phyloP scores from a whole-genome alignment of 2,797 vertebrate genomes.

The Coreius guichenoti region DNA sequence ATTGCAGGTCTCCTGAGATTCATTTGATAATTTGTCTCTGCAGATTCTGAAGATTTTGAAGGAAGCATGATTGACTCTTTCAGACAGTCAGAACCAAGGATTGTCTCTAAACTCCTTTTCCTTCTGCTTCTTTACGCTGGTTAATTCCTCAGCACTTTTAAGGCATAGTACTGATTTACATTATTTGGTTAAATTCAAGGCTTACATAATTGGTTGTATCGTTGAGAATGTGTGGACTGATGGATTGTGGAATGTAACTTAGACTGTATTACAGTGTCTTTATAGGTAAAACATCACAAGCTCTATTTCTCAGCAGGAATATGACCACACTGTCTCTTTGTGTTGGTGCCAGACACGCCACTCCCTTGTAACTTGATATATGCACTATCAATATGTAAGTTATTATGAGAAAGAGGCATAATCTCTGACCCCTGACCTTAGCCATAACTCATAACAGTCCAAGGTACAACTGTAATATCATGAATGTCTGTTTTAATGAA shows the following conservation, averaged over 20 bases:
- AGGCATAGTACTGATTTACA: background rate
- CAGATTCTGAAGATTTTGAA: slow-evolving; percentile 15
- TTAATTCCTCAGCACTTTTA: slow-evolving; percentile 4
- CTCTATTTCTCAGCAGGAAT: background rate
- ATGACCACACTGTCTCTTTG: background rate
- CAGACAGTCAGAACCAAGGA: slow-evolving; percentile 2
- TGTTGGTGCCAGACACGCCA: background rate
- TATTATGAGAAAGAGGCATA: background rate
- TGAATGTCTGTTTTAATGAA: background rate
- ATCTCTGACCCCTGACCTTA: background rate
- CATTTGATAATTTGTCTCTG: background rate
- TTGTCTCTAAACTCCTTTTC: background rate
- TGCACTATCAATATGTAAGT: background rate
- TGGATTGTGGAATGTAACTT: background rate
- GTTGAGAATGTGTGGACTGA: background rate
- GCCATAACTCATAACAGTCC: background rate
- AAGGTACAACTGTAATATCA: background rate
- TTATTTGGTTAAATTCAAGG: slow-evolving; percentile 26
- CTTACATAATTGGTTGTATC: background rate
- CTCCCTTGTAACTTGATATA: background rate
- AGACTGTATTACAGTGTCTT: background rate
- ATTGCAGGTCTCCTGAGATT: background rate
- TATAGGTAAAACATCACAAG: background rate
- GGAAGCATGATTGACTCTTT: background rate
- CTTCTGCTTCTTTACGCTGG: background rate